Evolutionary conservation across 2,797 vertebrate species (phyloP).

Genomic region (Sebastes minor): DNA sequence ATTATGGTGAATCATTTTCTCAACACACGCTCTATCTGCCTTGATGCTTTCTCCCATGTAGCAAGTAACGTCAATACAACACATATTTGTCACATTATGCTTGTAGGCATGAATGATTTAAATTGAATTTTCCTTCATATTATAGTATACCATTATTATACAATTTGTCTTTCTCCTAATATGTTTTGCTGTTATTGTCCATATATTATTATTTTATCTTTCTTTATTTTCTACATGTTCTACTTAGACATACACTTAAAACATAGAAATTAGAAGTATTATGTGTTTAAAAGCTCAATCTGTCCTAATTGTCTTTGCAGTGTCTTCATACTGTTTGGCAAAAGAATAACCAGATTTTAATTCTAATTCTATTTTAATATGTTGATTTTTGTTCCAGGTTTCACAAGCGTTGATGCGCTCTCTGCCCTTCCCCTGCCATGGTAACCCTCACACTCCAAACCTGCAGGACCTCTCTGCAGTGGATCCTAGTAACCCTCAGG

Average conservation of each 20-base stretch:
- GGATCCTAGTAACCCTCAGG: slow-evolving; percentile 40
- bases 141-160: too few relatives aligned
- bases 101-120: neutral
- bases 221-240: neutral
- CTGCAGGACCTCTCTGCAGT: slow-evolving; percentile 21
- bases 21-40: too few relatives aligned
- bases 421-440: slow-evolving; percentile 74
- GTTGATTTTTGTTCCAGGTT: slow-evolving; percentile 68
- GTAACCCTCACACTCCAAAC: slow-evolving; percentile 46
- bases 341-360: neutral
- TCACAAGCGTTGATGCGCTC: slow-evolving; percentile 92
- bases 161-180: too few relatives aligned
- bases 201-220: too few relatives aligned
- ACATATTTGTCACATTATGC: neutral
- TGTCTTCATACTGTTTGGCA: neutral
- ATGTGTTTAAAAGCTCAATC: neutral
- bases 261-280: neutral
- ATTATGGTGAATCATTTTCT: too few relatives aligned
- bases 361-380: neutral
- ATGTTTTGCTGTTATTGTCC: too few relatives aligned
- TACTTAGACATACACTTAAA: neutral
- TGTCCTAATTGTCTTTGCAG: neutral
- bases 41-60: too few relatives aligned
- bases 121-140: too few relatives aligned
- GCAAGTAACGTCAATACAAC: neutral